Evolutionary conservation across 2,797 vertebrate genomes (phyloP).

Genomic region (Neostethus bicornis): DNA sequence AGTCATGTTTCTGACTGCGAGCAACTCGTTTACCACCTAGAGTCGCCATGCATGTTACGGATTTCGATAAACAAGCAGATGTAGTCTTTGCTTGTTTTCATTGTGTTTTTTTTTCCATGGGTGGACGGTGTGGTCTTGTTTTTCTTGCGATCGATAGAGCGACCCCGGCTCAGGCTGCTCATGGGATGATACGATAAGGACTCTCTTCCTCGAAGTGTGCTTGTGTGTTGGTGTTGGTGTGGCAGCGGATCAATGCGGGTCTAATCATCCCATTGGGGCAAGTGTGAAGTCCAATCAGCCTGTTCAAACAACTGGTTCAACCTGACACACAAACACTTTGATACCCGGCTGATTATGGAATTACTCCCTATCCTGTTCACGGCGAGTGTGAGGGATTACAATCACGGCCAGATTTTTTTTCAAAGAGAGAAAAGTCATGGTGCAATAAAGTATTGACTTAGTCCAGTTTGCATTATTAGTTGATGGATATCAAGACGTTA

Average conservation of each 20-base stretch:
- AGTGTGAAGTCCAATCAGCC: constrained; percentile 67
- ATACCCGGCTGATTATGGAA: constrained; percentile 60
- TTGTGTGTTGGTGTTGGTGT: constrained; percentile 29
- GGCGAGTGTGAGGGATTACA: constrained; percentile 17
- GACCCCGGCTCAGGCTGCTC: constrained; percentile 54
- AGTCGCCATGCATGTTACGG: constrained; percentile 24
- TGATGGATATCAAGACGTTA: no score
- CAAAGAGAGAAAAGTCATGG: constrained; percentile 32
- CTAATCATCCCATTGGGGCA: constrained; percentile 74
- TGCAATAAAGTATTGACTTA: constrained; percentile 29
- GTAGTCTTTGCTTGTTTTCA: constrained; percentile 18
- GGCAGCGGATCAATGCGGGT: constrained; percentile 69
- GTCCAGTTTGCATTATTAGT: constrained; percentile 19
- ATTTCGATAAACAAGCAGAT: constrained; percentile 10
- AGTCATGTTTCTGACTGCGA: constrained; percentile 37
- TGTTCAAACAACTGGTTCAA: constrained; percentile 66
- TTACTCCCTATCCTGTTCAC: constrained; percentile 30
- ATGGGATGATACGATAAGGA: constrained; percentile 74
- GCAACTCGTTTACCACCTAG: constrained; percentile 21
- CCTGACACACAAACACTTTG: constrained; percentile 60
- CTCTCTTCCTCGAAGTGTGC: constrained; percentile 49
- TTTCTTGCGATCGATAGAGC: constrained; percentile 64
- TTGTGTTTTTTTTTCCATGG: constrained; percentile 27
- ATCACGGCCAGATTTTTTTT: constrained; percentile 36
- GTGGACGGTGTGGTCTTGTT: constrained; percentile 54